Evolutionary conservation across 2,113 vertebrate species (phyloP).

Genomic region (Genyomyrus donnyi): DNA sequence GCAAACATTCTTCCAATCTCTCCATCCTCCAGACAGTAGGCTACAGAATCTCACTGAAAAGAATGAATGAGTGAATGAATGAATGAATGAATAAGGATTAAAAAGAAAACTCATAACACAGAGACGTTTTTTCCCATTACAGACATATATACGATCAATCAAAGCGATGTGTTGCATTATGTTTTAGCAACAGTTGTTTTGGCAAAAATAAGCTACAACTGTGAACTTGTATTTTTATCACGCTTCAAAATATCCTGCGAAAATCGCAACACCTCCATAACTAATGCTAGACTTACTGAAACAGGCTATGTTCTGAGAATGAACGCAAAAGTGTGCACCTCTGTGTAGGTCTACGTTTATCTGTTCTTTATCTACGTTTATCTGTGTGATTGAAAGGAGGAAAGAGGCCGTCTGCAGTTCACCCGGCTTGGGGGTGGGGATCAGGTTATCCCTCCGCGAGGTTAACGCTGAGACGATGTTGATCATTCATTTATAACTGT

Average conservation of each 20-base stretch:
- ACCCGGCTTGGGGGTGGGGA: background rate
- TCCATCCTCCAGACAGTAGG: background rate
- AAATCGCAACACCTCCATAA: background rate
- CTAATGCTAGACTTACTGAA: background rate
- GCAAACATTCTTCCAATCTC: background rate
- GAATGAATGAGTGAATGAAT: background rate
- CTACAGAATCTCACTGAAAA: background rate
- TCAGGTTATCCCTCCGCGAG: background rate
- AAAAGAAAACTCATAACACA: background rate
- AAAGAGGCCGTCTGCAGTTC: background rate
- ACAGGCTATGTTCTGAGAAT: background rate
- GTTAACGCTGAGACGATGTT: background rate
- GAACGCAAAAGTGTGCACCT: background rate
- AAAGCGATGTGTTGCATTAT: background rate
- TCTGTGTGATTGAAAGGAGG: background rate
- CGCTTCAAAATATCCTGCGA: background rate
- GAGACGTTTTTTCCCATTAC: background rate
- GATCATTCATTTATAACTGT: constrained; percentile 1
- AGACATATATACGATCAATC: background rate
- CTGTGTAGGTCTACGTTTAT: background rate
- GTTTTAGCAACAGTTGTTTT: background rate
- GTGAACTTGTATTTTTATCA: background rate
- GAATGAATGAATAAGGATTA: background rate
- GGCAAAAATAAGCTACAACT: background rate
- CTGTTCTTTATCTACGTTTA: background rate